phyloP scores from a whole-genome alignment of 2,888 invertebrate species.

The Cerceris ruficornis region DNA sequence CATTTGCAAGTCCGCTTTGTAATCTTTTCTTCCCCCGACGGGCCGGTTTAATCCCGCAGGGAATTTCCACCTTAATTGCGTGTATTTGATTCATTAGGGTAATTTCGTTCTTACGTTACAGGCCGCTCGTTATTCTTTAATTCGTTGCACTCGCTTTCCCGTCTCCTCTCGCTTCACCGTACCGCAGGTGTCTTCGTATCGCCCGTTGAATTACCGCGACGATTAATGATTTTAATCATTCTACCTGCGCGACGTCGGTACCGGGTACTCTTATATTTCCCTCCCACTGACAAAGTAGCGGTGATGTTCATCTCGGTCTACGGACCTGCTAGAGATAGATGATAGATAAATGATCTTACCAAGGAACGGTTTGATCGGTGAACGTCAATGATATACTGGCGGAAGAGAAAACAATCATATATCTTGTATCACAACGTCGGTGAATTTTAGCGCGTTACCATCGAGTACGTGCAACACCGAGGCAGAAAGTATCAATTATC shows the following conservation, averaged over 20 bases:
- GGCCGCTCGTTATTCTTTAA: not conserved
- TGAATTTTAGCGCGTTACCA: conserved; percentile 34
- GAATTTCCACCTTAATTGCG: not conserved
- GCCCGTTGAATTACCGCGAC: not conserved
- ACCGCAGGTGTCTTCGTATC: not conserved
- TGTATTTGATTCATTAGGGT: not conserved
- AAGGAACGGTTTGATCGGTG: conserved; percentile 41
- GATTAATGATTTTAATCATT: conserved; percentile 34
- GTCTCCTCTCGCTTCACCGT: not conserved
- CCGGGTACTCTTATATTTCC: conserved; percentile 13
- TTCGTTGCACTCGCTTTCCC: not conserved
- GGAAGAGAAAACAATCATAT: conserved; percentile 41
- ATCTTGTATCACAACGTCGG: conserved; percentile 14
- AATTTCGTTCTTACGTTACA: not conserved
- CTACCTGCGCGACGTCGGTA: conserved; percentile 1
- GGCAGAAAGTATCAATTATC: conserved; percentile 10
- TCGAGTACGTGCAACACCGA: conserved; percentile 36
- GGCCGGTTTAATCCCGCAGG: not conserved
- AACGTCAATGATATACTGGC: conserved; percentile 39
- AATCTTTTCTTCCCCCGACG: not conserved
- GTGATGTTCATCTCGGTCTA: conserved; percentile 3
- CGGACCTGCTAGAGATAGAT: conserved; percentile 9
- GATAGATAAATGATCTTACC: conserved; percentile 45
- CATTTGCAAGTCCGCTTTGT: not conserved
- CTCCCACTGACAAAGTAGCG: conserved; percentile 8